phyloP scores from a whole-genome alignment of 2,888 invertebrate species.

The Selenia dentaria region DNA sequence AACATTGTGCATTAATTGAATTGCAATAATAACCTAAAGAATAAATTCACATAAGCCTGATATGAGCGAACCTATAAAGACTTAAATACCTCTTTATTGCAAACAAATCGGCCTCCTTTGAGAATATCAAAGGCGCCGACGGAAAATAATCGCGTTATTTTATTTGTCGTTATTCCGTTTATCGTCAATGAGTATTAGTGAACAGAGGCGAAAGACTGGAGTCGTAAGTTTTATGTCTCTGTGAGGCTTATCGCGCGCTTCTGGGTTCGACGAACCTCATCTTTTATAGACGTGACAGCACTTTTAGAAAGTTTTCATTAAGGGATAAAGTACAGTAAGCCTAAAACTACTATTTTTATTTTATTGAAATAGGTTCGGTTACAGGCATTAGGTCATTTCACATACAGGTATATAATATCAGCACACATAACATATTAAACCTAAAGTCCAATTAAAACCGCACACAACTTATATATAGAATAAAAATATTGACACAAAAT shows the following conservation, averaged over 20 bases:
- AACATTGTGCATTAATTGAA: constrained; percentile 77
- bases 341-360: no score
- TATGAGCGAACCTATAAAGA: constrained; percentile 59
- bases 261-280: constrained; percentile 5
- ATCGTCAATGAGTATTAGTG: constrained; percentile 50
- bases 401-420: no score
- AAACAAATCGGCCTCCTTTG: constrained; percentile 83
- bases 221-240: constrained; percentile 24
- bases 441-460: no score
- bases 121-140: constrained; percentile 69
- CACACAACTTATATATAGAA: no score
- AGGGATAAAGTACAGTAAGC: no score
- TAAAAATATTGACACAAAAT: no score
- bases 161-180: constrained; percentile 66
- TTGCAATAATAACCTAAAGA: constrained; percentile 77
- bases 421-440: no score
- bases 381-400: no score
- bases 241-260: constrained; percentile 22
- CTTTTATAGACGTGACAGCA: neutral
- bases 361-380: no score
- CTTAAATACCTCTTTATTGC: constrained; percentile 75
- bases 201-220: constrained; percentile 40
- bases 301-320: no score
- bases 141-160: constrained; percentile 62
- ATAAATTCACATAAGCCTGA: constrained; percentile 72